These are phyloP conservation scores for Thaumetopoea pityocampa DNA, from an alignment of 1,140 invertebrate genomes.

Conservation along the genomic window DNA sequence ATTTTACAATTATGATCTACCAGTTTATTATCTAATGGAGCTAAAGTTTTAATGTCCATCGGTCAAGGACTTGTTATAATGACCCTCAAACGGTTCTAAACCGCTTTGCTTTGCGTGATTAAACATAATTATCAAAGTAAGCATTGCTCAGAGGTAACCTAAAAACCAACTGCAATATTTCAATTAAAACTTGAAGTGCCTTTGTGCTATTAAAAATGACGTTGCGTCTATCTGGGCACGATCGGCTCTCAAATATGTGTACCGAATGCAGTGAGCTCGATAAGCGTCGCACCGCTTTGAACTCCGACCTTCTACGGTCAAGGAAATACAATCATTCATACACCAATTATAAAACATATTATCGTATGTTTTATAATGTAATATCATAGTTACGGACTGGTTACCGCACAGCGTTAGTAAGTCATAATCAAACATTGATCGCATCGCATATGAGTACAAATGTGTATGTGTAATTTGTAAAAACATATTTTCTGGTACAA, in stretches of 20 bases:
- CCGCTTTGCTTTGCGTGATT: constrained; percentile 30
- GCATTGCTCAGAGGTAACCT: background rate
- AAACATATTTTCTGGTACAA: no score
- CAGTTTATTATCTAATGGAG: constrained; percentile 4
- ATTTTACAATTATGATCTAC: no score
- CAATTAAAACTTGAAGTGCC: background rate
- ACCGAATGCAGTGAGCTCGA: constrained; percentile 27
- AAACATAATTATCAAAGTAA: constrained; percentile 19
- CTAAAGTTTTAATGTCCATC: constrained; percentile 36
- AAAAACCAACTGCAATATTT: constrained; percentile 2
- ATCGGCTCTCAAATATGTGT: constrained; percentile 37
- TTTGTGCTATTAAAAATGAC: background rate
- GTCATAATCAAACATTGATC: no score
- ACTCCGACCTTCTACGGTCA: constrained; percentile 59
- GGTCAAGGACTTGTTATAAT: constrained; percentile 47
- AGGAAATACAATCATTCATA: constrained; percentile 60
- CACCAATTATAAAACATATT: constrained; percentile 51
- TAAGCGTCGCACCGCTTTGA: constrained; percentile 43
- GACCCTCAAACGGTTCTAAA: constrained; percentile 47
- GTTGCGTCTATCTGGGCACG: constrained; percentile 18
- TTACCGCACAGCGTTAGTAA: constrained; percentile 64
- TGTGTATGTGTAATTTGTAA: no score
- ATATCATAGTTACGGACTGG: constrained; percentile 37
- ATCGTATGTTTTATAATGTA: no score
- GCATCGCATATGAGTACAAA: no score